These are phyloP conservation scores for Thalassaphorura encarpata DNA, from an alignment of 1,140 invertebrate species.

Conservation along the genomic window DNA sequence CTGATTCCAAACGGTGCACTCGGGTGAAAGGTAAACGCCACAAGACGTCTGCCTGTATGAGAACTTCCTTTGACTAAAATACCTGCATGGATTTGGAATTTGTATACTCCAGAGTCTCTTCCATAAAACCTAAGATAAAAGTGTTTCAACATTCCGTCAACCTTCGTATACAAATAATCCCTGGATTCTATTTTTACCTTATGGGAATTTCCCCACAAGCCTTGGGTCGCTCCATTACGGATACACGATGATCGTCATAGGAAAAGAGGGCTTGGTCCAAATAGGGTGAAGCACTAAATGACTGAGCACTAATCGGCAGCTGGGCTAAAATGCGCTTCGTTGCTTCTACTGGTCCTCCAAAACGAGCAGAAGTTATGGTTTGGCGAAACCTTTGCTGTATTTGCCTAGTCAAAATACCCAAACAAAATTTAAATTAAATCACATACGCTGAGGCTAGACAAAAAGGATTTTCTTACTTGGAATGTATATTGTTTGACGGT, in stretches of 20 bases:
- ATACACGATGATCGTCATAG: conserved; percentile 94
- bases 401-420: conserved; percentile 36
- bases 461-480: conserved; percentile 45
- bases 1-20: conserved; percentile 93
- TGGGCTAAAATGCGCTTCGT: conserved; percentile 81
- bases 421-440: conserved; percentile 10
- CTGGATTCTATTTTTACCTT: conserved; percentile 45
- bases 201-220: conserved; percentile 88
- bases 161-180: background rate
- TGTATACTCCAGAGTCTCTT: conserved; percentile 75
- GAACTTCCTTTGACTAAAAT: conserved; percentile 49
- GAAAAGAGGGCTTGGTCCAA: conserved; percentile 84
- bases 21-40: conserved; percentile 97
- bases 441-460: conserved; percentile 2
- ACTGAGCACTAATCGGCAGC: conserved; percentile 90
- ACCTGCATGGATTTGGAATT: conserved; percentile 78
- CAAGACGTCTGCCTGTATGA: conserved; percentile 59
- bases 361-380: conserved; percentile 75
- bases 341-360: conserved; percentile 73
- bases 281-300: conserved; percentile 85
- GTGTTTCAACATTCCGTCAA: background rate
- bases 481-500: conserved; percentile 82
- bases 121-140: conserved; percentile 69
- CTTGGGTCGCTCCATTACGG: conserved; percentile 88
- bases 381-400: conserved; percentile 67